These are phyloP conservation scores for Hemistola chrysoprasaria DNA, from an alignment of 2,888 invertebrate species.

Conservation along the genomic window DNA sequence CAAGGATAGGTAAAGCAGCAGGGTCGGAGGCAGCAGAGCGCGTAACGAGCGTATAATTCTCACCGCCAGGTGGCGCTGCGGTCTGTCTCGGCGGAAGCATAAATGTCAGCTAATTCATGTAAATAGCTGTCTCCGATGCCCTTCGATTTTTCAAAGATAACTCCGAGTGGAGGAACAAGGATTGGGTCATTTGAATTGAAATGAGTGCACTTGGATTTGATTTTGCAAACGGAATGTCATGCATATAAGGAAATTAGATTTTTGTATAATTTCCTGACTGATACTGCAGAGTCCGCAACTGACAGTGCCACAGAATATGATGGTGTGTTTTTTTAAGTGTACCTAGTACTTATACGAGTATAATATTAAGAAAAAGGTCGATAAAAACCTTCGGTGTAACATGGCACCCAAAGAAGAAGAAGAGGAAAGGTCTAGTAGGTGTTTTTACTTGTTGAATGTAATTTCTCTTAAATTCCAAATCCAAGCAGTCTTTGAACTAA, in stretches of 20 bases:
- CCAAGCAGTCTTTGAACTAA: not conserved
- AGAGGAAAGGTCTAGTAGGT: too few species aligned
- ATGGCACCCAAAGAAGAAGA: too few species aligned
- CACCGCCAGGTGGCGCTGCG: constrained; percentile 70
- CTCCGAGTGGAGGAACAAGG: constrained; percentile 5
- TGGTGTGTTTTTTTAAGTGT: too few species aligned
- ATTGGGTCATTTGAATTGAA: not conserved
- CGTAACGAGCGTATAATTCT: constrained; percentile 77
- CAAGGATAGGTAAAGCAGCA: constrained; percentile 31
- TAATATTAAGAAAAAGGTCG: too few species aligned
- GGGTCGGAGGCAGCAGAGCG: constrained; percentile 62
- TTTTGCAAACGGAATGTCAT: not conserved
- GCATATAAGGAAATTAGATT: too few species aligned
- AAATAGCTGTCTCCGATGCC: constrained; percentile 56
- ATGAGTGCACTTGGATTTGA: constrained; percentile 1
- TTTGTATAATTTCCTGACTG: too few species aligned
- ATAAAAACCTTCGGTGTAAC: too few species aligned
- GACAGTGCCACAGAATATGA: too few species aligned
- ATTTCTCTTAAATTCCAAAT: too few species aligned
- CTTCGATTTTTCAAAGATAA: constrained; percentile 54
- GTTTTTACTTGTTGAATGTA: too few species aligned
- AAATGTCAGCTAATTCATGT: constrained; percentile 78
- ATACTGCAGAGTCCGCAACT: too few species aligned
- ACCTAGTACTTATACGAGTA: too few species aligned
- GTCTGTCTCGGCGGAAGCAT: constrained; percentile 73